Base-by-base conservation (phyloP, 2,888 invertebrate genomes). In the Sphecodes monilicornis region DNA sequence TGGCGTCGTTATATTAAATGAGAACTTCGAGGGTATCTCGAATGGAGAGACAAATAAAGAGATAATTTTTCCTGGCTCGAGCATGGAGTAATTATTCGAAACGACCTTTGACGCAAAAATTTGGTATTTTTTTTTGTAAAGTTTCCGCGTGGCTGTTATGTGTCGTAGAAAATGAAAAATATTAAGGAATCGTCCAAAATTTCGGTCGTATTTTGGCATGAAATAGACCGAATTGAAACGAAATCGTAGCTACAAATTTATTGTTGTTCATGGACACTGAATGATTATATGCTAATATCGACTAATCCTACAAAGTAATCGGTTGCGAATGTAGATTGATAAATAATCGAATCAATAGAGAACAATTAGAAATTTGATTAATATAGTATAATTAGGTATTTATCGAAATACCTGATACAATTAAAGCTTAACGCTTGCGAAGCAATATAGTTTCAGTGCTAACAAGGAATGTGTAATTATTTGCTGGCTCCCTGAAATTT, bases 111-210 rank as follows among this genome's bases (percentile, higher is more conserved):
- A 80, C 39, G 18, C 22, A 29, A 26, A 64, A 41, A 74, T 43
- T 60, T 50, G 39, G 11, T 6, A 80, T 76, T 80, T 76, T 70
- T 64, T 64, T 22, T 26, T 29, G n/a, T n/a, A n/a, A n/a, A 46
- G 18, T 46, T 39, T 41, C 18, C 46, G 1, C 26, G n/a, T 26
- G 13, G 22, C 16, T 13, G 54, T 2, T 22, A 8, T 36, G n/a
- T 70, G n/a, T 11, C 18, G 8, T 18, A 18, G 6, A 29, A 41
- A 76, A 60, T 29, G 18, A 1, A 22, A n/a, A 71, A 22, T 29
- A 18, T 60, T 26, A n/a, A 26, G 4, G 13, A 57, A n/a, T 57
- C 11, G 4, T 57, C 4, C 1, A 13, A 26, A 57, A 57, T 13
- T 11, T 26, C 16, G 13, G 26, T 26, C 26, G 26, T 29, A 29